Evolutionary conservation across 23 tunicate genomes (phyloP).

Genomic region (Oikopleura dioica): DNA sequence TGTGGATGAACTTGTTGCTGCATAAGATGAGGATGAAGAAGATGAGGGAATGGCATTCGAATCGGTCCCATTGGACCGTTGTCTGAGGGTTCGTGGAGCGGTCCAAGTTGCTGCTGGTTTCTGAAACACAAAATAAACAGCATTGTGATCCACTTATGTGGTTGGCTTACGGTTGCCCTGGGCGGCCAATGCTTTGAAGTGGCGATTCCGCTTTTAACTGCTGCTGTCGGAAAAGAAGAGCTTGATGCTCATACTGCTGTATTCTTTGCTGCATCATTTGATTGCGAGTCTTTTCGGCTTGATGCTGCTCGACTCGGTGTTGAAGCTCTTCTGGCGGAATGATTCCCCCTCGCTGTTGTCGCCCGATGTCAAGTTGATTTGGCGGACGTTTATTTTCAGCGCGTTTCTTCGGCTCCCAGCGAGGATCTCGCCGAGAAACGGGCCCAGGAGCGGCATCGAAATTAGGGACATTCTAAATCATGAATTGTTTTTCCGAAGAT

Average conservation of each 20-base stretch:
- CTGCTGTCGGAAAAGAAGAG: background rate
- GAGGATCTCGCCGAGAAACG: background rate
- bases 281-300: background rate
- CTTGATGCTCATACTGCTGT: background rate
- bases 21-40: background rate
- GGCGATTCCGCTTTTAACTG: conserved; percentile 1
- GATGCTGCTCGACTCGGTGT: background rate
- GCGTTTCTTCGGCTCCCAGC: background rate
- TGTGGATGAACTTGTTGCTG: background rate
- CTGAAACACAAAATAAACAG: background rate
- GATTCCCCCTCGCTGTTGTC: background rate
- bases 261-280: background rate
- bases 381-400: background rate
- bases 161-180: background rate
- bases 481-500: no score
- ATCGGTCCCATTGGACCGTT: background rate
- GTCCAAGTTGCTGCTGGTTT: no score
- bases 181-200: conserved; percentile 13
- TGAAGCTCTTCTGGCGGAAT: background rate
- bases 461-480: no score
- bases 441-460: background rate
- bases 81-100: background rate
- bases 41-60: background rate
- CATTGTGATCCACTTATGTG: background rate
- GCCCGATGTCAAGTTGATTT: background rate